A percentile compares a stretch with the other conserved stretches of the same genome.
phyloP scores from a whole-genome alignment of 1,140 invertebrate species.

The Stenopsyche tienmushanensis region DNA sequence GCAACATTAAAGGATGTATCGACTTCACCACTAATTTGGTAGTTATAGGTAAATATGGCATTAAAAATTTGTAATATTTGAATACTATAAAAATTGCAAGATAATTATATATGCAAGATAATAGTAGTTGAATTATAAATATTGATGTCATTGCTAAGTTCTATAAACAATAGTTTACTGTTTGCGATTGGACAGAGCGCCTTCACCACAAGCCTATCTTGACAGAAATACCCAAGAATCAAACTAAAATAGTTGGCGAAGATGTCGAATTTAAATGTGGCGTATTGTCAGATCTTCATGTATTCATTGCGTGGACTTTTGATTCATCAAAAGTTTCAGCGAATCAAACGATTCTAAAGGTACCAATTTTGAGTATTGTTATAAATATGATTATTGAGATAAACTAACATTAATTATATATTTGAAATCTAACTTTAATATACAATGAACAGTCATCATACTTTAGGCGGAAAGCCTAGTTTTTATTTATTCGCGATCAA shows the following conservation, averaged over 20 bases:
- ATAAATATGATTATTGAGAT: conserved; percentile 27
- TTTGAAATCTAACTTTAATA: too few relatives aligned
- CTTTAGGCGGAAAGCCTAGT: too few relatives aligned
- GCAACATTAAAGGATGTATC: conserved; percentile 76
- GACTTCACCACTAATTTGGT: conserved; percentile 71
- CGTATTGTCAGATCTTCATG: conserved; percentile 74
- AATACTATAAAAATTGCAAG: too few relatives aligned
- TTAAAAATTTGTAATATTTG: not conserved
- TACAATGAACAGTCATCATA: too few relatives aligned
- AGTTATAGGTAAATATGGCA: conserved; percentile 67
- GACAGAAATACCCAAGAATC: conserved; percentile 68
- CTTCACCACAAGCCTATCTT: conserved; percentile 75
- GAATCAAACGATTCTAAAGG: conserved; percentile 44
- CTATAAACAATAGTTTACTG: too few relatives aligned
- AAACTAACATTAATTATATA: not conserved
- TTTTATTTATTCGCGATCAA: too few relatives aligned
- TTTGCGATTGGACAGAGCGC: too few relatives aligned
- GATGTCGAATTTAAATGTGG: conserved; percentile 70
- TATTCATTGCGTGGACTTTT: too few relatives aligned
- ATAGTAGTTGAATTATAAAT: too few relatives aligned
- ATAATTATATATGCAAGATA: too few relatives aligned
- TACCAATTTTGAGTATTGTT: conserved; percentile 51
- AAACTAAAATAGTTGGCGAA: conserved; percentile 68
- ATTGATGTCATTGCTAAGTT: too few relatives aligned
- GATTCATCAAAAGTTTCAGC: conserved; percentile 34